A percentile compares a stretch with the other conserved stretches of the same genome.
Conservation (phyloP, 2,888 invertebrate genomes). For the Eilema depressum region DNA sequence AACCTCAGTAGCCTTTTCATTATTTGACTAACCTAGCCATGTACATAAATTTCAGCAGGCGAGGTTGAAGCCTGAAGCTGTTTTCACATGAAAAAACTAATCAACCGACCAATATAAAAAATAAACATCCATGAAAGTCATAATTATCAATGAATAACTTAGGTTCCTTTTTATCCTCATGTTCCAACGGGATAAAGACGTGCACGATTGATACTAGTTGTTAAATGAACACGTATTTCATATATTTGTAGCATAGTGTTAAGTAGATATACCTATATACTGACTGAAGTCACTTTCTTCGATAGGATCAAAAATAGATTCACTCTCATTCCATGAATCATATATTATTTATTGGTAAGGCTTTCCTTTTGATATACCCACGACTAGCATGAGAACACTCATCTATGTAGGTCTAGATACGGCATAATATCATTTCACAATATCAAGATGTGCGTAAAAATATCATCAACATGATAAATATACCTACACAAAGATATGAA, state of each 20-base stretch:
- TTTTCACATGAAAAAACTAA: background rate
- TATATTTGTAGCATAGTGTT: background rate
- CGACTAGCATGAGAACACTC: background rate
- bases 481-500: slow-evolving; percentile 2
- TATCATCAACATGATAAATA: background rate
- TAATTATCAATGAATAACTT: background rate
- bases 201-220: background rate
- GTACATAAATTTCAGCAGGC: too few relatives aligned
- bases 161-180: background rate
- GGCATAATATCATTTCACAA: background rate
- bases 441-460: background rate
- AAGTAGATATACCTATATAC: background rate
- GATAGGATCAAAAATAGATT: background rate
- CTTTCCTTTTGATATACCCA: background rate
- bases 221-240: background rate
- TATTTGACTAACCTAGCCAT: too few relatives aligned
- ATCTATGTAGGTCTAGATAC: background rate
- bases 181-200: background rate
- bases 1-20: too few relatives aligned
- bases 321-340: background rate
- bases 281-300: background rate
- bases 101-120: background rate
- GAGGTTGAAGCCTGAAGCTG: background rate
- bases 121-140: background rate
- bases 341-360: background rate